phyloP scores from a whole-genome alignment of 2,888 invertebrate genomes.

The Lamproptera curius region DNA sequence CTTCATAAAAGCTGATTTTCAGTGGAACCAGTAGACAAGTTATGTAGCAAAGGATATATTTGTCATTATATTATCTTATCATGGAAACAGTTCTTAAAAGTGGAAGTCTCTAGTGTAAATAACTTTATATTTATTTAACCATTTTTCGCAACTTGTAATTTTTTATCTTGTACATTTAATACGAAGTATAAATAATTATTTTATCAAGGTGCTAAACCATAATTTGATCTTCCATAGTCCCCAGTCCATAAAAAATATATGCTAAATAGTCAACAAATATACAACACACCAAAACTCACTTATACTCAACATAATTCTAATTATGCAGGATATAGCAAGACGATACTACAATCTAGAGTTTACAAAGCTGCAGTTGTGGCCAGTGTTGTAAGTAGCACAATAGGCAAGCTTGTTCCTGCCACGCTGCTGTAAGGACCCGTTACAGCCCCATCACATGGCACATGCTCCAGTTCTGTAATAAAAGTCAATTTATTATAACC shows the following conservation, averaged over 20 bases:
- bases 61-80: too few species aligned
- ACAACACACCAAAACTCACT: background rate
- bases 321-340: background rate
- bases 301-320: background rate
- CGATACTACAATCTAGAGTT: conserved; percentile 24
- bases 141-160: too few species aligned
- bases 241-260: background rate
- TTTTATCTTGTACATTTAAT: too few species aligned
- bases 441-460: conserved; percentile 70
- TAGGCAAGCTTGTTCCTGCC: conserved; percentile 61
- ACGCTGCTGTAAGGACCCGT: conserved; percentile 73
- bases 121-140: too few species aligned
- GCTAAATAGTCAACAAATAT: background rate
- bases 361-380: conserved; percentile 68
- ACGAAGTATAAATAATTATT: too few species aligned
- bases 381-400: conserved; percentile 59
- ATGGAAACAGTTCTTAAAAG: too few species aligned
- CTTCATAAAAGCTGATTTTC: too few species aligned
- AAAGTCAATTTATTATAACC: conserved; percentile 22
- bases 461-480: conserved; percentile 68
- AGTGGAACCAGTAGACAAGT: too few species aligned
- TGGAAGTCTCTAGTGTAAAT: too few species aligned
- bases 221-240: background rate
- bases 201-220: too few species aligned
- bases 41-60: too few species aligned